phyloP scores from a whole-genome alignment of 2,113 vertebrate species.

The Saccopteryx bilineata region DNA sequence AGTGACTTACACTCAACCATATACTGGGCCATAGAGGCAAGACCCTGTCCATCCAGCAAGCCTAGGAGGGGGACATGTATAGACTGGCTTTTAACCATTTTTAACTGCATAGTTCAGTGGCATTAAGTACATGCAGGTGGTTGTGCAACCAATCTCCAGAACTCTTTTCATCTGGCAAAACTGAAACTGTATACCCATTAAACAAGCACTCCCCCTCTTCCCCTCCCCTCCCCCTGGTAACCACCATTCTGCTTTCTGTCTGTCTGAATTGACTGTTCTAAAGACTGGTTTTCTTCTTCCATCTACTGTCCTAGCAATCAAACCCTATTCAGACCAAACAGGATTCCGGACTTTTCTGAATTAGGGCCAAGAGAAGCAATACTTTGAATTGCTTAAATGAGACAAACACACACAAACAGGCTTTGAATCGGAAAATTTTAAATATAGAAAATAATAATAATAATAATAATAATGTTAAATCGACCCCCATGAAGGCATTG shows the following conservation, averaged over 20 bases:
- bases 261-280: not conserved
- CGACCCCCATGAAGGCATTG: not conserved
- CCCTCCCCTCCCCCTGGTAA: not conserved
- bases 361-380: not conserved
- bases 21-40: not conserved
- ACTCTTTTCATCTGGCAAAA: not conserved
- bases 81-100: not conserved
- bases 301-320: not conserved
- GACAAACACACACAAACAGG: not conserved
- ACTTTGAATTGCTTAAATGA: not conserved
- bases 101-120: not conserved
- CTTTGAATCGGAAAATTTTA: slow-evolving; percentile 8
- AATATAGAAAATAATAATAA: not conserved
- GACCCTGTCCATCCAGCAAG: not conserved
- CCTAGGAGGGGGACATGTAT: not conserved
- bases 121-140: not conserved
- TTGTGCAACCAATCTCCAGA: not conserved
- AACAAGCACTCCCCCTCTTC: not conserved
- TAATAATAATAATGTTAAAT: not conserved
- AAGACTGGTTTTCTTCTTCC: not conserved
- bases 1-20: not conserved
- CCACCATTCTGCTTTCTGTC: not conserved
- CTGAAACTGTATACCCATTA: not conserved
- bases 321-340: not conserved
- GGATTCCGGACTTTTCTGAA: slow-evolving; percentile 8